Evolutionary conservation across 2,113 vertebrate genomes (phyloP).

Genomic region (Siphamia tubifer): DNA sequence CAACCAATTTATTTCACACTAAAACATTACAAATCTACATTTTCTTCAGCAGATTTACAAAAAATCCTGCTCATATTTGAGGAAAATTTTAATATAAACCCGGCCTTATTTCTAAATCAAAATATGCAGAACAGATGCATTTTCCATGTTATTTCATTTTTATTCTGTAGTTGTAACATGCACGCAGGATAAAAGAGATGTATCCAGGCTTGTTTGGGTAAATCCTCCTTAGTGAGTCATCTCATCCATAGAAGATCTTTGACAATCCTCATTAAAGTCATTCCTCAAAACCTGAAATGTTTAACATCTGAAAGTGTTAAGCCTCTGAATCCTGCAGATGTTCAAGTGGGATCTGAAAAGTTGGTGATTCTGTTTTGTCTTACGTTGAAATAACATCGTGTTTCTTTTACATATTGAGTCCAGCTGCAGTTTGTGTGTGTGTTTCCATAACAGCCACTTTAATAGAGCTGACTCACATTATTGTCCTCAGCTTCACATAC

Average conservation of each 20-base stretch:
- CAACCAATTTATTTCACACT: no score
- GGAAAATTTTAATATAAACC: no score
- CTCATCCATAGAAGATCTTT: neutral
- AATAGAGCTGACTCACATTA: conserved; percentile 4
- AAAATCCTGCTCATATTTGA: no score
- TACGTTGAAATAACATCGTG: neutral
- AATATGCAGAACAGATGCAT: no score
- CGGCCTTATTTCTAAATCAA: no score
- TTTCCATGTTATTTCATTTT: no score
- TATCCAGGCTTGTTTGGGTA: neutral
- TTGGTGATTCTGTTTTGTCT: neutral
- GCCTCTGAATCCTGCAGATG: neutral
- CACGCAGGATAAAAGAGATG: neutral
- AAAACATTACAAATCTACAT: no score
- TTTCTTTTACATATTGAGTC: neutral
- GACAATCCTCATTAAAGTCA: neutral
- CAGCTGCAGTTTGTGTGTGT: conserved; percentile 35
- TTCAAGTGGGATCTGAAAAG: no score
- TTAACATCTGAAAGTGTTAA: neutral
- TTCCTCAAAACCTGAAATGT: neutral
- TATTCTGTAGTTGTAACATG: no score
- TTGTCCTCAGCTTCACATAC: conserved; percentile 1
- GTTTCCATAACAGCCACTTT: conserved; percentile 62
- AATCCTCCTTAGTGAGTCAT: neutral
- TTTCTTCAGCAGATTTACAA: no score